phyloP scores from a whole-genome alignment of 1,140 invertebrate species.

The Reticulitermes speratus region DNA sequence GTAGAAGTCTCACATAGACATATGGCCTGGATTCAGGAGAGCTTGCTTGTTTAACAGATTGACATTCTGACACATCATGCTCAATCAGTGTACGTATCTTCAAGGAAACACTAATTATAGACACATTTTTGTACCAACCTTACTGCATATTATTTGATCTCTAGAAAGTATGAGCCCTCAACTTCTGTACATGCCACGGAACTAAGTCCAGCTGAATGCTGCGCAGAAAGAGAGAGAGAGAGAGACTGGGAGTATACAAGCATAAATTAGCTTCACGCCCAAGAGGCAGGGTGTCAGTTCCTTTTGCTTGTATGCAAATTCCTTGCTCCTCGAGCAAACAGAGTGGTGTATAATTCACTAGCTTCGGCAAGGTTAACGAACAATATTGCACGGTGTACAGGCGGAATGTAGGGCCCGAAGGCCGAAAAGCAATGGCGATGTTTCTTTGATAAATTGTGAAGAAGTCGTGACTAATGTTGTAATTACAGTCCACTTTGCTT shows the following conservation, averaged over 20 bases:
- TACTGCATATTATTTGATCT: no score
- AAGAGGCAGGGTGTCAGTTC: not conserved
- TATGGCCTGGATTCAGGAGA: no score
- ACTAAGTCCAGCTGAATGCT: not conserved
- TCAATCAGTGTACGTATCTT: no score
- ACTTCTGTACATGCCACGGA: not conserved
- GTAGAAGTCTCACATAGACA: no score
- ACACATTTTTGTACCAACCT: no score
- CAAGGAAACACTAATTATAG: no score
- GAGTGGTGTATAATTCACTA: not conserved
- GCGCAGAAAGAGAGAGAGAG: not conserved
- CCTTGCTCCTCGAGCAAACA: not conserved
- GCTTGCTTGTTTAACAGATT: no score
- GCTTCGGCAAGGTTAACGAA: not conserved
- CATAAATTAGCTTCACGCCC: not conserved
- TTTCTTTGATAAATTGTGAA: no score
- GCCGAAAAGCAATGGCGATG: not conserved
- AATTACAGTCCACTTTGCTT: no score
- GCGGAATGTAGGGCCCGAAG: not conserved
- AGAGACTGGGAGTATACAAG: not conserved
- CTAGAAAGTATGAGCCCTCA: no score
- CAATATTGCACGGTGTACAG: not conserved
- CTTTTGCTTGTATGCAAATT: constrained; percentile 5
- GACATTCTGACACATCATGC: no score
- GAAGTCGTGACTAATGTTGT: no score